These are phyloP conservation scores for Nipponacmea schrenckii DNA, from an alignment of 2,888 invertebrate genomes.

Conservation along the genomic window DNA sequence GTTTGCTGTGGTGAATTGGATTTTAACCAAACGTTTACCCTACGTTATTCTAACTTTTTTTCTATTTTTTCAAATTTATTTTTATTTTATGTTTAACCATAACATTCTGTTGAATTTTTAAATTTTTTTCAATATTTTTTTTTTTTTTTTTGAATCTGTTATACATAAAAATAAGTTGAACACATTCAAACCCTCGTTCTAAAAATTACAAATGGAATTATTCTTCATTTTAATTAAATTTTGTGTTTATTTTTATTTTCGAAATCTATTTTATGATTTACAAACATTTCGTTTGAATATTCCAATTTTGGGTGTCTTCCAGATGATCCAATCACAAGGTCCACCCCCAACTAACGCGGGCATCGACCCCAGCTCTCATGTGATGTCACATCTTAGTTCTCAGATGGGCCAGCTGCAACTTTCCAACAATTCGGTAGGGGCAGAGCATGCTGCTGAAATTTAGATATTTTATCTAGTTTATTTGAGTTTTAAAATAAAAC, in stretches of 20 bases:
- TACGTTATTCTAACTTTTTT: not conserved
- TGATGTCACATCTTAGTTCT: constrained; percentile 59
- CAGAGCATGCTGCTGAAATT: constrained; percentile 15
- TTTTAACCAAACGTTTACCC: not conserved
- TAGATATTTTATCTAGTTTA: constrained; percentile 9
- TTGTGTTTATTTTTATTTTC: no score
- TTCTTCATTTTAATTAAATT: no score
- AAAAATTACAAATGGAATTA: no score
- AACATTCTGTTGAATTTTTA: not conserved
- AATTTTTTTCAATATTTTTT: not conserved
- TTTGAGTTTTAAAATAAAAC: not conserved
- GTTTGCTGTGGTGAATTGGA: constrained; percentile 7
- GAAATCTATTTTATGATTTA: no score
- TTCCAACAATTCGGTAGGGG: constrained; percentile 68
- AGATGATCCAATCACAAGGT: constrained; percentile 39
- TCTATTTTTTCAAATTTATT: not conserved
- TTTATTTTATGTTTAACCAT: not conserved
- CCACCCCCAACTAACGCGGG: constrained; percentile 32
- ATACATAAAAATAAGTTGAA: no score
- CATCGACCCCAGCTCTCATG: constrained; percentile 30
- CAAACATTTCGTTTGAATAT: constrained; percentile 1
- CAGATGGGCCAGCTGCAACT: constrained; percentile 77
- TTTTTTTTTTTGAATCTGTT: not conserved
- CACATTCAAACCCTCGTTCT: no score
- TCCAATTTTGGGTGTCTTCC: constrained; percentile 29